Base-by-base conservation (phyloP, 2,113 vertebrate species). In the Saccopteryx leptura region DNA sequence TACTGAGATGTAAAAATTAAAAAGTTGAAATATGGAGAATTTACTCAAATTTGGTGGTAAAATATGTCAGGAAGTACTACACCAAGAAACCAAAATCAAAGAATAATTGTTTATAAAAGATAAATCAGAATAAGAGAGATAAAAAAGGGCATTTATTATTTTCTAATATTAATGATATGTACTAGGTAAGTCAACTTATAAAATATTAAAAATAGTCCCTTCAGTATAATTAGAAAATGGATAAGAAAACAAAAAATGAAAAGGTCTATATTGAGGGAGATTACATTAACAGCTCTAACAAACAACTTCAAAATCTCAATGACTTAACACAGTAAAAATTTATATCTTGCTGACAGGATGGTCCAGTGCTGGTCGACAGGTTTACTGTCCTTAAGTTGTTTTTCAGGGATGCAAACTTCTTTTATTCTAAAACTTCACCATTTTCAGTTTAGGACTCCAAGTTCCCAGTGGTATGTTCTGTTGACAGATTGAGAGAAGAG, bases 21-120 rank as follows among this genome's bases (percentile, higher is more conserved):
- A 65, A 74, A 65, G 60, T 78, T 15, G 2, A 82, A 93, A 85
- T 69, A 81, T 68, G 18, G 33, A 56, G 9, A 79, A 88, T 74
- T 80, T 60, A 66, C 17, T 83, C 54, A 93, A 91, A 75, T 75
- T 28, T 63, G 17, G 10, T 54, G 9, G 15, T 33, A 66, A 17
- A 71, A 19, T 48, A 74, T 84, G 88, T 95, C 72, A 91, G 10
- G 76, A 66, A 88, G 24, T 71, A 93, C 8, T 74, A 72, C 7
- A 75, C 9, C 52, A 90, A 93, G 85, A 61, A 79, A 33, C 2
- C 56, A 78, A 83, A 28, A 69, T 50, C 65, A 88, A 91, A 69
- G 7, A 74, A 74, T 0, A 63, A 3, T 75, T 80, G 24, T 48
- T 84, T 89, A 13, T 75, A 39, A 74, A 65, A 76, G 39, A 75